Conservation (phyloP, 2,797 vertebrate genomes). For the Xiphophorus birchmanni region DNA sequence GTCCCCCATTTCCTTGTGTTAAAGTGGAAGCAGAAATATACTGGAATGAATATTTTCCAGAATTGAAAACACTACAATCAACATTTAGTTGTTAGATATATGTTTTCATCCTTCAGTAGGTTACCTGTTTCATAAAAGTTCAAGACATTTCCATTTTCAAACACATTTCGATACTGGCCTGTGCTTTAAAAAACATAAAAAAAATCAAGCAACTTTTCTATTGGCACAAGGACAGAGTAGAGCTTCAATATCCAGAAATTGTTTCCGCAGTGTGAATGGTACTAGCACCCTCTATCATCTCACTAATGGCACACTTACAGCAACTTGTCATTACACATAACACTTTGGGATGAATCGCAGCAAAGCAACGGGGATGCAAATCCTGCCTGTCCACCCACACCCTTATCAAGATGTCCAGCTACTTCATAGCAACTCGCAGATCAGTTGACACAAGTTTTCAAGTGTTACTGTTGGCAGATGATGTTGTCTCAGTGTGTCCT, state of each 20-base stretch:
- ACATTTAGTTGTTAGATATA: background rate
- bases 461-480: slow-evolving; percentile 28
- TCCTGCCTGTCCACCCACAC: slow-evolving; percentile 33
- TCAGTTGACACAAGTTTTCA: slow-evolving; percentile 31
- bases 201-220: slow-evolving; percentile 3
- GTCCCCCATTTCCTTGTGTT: background rate
- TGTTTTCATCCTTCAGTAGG: background rate
- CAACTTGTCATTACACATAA: slow-evolving; percentile 46
- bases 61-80: background rate
- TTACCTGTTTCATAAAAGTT: background rate
- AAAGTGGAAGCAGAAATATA: background rate
- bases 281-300: slow-evolving; percentile 17
- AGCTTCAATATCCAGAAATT: slow-evolving; percentile 4
- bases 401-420: slow-evolving; percentile 26
- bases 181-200: background rate
- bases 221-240: slow-evolving; percentile 1
- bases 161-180: background rate
- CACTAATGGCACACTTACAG: slow-evolving; percentile 51
- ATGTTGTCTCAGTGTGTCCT: slow-evolving; percentile 24
- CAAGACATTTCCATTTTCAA: background rate
- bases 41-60: background rate
- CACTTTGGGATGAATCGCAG: slow-evolving; percentile 54
- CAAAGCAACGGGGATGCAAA: slow-evolving; percentile 27
- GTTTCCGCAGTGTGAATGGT: slow-evolving; percentile 16
- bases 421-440: slow-evolving; percentile 14